phyloP scores from a whole-genome alignment of 2,113 vertebrate genomes.

The Nycticorax nycticorax region DNA sequence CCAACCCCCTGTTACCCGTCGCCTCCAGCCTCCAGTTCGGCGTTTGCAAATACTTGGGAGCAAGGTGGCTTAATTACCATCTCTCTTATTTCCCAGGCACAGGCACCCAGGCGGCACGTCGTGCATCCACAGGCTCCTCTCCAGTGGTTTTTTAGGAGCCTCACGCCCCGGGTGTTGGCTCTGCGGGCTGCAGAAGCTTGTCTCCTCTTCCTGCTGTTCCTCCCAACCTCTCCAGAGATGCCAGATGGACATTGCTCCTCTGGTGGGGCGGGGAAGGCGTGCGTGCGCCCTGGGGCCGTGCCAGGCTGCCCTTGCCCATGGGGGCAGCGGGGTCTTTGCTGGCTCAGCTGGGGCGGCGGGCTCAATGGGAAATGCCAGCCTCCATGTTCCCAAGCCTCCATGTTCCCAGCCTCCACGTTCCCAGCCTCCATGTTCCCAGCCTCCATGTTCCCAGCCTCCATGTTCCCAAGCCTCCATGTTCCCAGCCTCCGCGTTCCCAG shows the following conservation, averaged over 20 bases:
- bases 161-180: accelerated
- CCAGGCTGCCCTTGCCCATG: neutral
- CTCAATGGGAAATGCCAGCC: conserved; percentile 7
- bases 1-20: neutral
- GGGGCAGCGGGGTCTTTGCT: accelerated
- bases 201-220: neutral
- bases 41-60: neutral
- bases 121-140: neutral
- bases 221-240: neutral
- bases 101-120: accelerated
- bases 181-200: neutral
- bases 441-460: no score
- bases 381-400: no score
- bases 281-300: accelerated
- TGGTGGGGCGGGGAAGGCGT: accelerated
- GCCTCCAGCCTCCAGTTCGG: neutral
- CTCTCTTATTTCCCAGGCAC: neutral
- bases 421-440: no score
- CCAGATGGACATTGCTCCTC: accelerated
- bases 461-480: no score
- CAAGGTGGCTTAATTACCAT: neutral
- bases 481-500: no score
- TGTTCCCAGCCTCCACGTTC: no score
- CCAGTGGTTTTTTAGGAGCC: neutral
- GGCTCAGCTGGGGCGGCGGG: neutral